Evolutionary conservation across 1,140 invertebrate species (phyloP), one percentile per base, ranked within the genome.

Genomic region (Brachionus rotundiformis): DNA sequence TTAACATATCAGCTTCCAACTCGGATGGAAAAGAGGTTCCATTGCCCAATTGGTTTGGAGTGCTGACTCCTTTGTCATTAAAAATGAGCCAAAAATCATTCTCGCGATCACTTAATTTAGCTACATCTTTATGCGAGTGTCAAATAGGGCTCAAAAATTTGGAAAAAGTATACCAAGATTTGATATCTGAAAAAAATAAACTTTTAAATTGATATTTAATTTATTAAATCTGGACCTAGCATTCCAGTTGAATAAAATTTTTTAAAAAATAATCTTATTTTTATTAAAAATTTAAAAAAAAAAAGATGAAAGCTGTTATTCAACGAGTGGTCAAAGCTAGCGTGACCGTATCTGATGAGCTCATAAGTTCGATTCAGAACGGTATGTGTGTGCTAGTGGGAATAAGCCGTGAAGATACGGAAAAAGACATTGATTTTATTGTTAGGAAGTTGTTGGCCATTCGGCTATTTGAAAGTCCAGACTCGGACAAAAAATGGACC

Each of bases 341-440:
- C 85, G 92, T 93, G 90, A 82, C 86, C 94, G 94, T 95, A 83
- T 91, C 92, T 83, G 92, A 91, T 84, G 91, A 93, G 88, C 81
- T 93, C 73, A 90, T 95, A n/a, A 93, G 92, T 85, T 92, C 90
- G 83, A 95, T 97, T 85, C 93, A 92, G 19, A 90, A 91, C 88
- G 95, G 95, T 41, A 85, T 96, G 0, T 95, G 94, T 88, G 91
- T 96, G 31, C 89, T 96, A 59, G 89, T 97, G 83, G 95, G 95
- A 25, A 94, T 96, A 76, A 92, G 91, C 79, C 90, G 89, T 84
- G 90, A 91, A 85, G 95, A 96, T 84, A 92, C 91, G 2, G 85
- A 87, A 61, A 91, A 91, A 82, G 94, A 96, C 89, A 91, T 93
- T 63, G 93, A 95, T 85, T 95, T 92, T 85, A 92, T 96, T 84